phyloP scores from a whole-genome alignment of 2,113 vertebrate genomes.

The Ranitomeya variabilis region DNA sequence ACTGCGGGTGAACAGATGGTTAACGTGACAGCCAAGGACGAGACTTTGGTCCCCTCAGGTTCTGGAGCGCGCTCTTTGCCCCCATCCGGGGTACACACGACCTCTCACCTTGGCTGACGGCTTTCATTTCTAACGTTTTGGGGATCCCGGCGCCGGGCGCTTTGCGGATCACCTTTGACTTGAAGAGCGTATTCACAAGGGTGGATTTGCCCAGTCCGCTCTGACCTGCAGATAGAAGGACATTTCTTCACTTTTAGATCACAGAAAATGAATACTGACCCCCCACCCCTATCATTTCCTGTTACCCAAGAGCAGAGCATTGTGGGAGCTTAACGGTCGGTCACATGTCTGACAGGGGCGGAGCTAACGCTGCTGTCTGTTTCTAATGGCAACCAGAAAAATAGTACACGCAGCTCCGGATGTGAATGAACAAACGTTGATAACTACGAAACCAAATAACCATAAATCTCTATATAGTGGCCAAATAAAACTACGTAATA shows the following conservation, averaged over 20 bases:
- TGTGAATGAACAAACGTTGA: background rate
- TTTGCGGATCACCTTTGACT: slow-evolving; percentile 90
- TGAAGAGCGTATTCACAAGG: slow-evolving; percentile 95
- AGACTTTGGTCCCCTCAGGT: background rate
- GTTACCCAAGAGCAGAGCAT: background rate
- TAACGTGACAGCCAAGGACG: background rate
- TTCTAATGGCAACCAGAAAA: background rate
- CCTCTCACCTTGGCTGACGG: slow-evolving; percentile 85
- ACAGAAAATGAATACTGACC: too few species aligned
- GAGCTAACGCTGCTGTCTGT: background rate
- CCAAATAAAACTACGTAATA: background rate
- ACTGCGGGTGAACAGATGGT: slow-evolving; percentile 66
- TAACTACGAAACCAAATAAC: background rate
- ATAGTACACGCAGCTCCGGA: background rate
- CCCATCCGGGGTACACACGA: too few species aligned
- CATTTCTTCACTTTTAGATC: background rate
- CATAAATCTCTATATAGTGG: background rate
- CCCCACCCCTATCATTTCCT: background rate
- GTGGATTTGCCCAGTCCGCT: slow-evolving; percentile 97
- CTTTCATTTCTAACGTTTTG: slow-evolving; percentile 86
- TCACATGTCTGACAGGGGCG: background rate
- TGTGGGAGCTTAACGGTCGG: background rate
- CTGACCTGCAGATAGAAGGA: slow-evolving; percentile 77
- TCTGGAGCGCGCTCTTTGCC: background rate
- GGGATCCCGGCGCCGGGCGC: slow-evolving; percentile 72